Evolutionary conservation across 2,113 vertebrate genomes (phyloP), one percentile per base, ranked within the genome.

Genomic region (Crocuta crocuta): DNA sequence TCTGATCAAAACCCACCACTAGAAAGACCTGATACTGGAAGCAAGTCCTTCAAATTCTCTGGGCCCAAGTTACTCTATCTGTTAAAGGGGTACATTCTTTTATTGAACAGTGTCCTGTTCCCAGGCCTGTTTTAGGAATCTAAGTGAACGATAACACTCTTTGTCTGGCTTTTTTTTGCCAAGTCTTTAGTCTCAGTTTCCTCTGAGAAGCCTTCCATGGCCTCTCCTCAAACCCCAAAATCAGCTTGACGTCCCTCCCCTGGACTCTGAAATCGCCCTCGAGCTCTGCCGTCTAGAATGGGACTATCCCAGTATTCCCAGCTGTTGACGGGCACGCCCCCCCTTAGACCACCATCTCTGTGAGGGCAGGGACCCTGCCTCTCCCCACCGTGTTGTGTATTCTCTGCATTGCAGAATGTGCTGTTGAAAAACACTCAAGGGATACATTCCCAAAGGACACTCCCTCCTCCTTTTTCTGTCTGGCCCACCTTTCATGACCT

Each of bases 161-260:
- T 43, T 58, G 35, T 39, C 16, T 24, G 58, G 35, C 35, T 39
- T 7, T 86, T 0, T 10, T 23, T 61, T 63, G 26, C 82, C 15
- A 50, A 35, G 17, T 13, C 71, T 70, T 76, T 4, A 1, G 3
- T 74, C 58, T n/a, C 26, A 16, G 45, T 5, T 43, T 55, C 15
- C 43, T 65, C 33, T 10, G 50, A 91, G 50, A 71, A 61, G 5
- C 15, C 33, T 53, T 50, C 50, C 26, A 0, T 13, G 80, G 70
- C 35, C 31, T 79, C 31, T 35, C 35, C 23, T 19, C 78, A 9
- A 45, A n/a, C 19, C 13, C 24, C 58, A 48, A 83, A 9, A 43
- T 13, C 9, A 24, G 31, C 23, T 9, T 3, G 13, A 23, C 2
- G 1, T 12, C 8, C 4, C 8, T 17, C n/a, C 26, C 10, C 10